Percentiles rank a stretch among this genome's conserved stretches.
Conservation (phyloP, 2,797 vertebrate species). For the Sebastes itinus region DNA sequence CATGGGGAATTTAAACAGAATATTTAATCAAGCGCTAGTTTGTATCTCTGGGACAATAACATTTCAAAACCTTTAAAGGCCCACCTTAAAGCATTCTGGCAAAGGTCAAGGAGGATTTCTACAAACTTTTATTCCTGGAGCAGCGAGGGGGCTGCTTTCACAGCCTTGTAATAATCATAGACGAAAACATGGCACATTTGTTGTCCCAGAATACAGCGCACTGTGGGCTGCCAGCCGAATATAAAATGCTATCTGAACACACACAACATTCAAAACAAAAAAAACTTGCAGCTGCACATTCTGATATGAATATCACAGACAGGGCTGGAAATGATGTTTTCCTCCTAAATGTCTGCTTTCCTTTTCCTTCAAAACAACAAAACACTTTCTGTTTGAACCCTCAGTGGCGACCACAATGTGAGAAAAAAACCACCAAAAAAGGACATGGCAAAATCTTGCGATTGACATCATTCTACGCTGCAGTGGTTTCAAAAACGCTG, state of each 20-base stretch:
- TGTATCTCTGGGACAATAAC: slow-evolving; percentile 71
- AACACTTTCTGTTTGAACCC: neutral
- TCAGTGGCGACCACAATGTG: slow-evolving; percentile 2
- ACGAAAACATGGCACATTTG: slow-evolving; percentile 45
- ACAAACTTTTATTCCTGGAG: slow-evolving; percentile 57
- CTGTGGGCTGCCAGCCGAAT: slow-evolving; percentile 45
- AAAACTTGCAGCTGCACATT: slow-evolving; percentile 52
- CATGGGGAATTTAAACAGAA: slow-evolving; percentile 74
- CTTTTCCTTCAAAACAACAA: slow-evolving; percentile 3
- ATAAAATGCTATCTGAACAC: slow-evolving; percentile 50
- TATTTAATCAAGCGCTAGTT: slow-evolving; percentile 77
- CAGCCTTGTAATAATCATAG: slow-evolving; percentile 48
- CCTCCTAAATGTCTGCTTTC: neutral
- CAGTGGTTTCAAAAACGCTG: neutral
- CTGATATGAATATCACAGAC: slow-evolving; percentile 52
- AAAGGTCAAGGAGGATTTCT: slow-evolving; percentile 70
- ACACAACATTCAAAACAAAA: slow-evolving; percentile 53
- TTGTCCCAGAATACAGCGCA: slow-evolving; percentile 49
- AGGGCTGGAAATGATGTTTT: slow-evolving; percentile 22
- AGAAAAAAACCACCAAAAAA: neutral
- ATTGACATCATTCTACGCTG: neutral
- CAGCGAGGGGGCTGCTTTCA: slow-evolving; percentile 26
- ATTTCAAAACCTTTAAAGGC: slow-evolving; percentile 58
- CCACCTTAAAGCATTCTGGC: slow-evolving; percentile 61
- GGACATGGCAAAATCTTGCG: neutral